These are phyloP conservation scores for Potorous gilbertii DNA, from an alignment of 2,797 vertebrate genomes.

Conservation along the genomic window DNA sequence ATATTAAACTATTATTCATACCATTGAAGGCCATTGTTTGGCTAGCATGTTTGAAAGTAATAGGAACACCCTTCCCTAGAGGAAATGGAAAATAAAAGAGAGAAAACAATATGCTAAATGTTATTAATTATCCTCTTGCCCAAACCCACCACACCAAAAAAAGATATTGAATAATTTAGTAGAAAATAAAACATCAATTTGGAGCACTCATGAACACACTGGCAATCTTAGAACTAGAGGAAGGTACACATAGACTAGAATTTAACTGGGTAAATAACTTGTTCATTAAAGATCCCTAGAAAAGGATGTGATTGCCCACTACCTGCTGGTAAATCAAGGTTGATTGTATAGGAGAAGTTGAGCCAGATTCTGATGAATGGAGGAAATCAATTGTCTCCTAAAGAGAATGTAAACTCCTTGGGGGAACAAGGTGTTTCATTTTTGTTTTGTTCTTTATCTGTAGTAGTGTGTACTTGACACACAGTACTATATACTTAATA, in stretches of 20 bases:
- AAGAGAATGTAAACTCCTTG: background rate
- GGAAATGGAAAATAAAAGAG: conserved; percentile 65
- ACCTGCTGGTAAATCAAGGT: background rate
- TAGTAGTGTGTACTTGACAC: background rate
- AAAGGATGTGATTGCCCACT: background rate
- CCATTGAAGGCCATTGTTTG: conserved; percentile 69
- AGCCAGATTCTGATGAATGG: background rate
- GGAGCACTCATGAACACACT: conserved; percentile 60
- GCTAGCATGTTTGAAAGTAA: conserved; percentile 66
- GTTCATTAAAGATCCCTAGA: background rate
- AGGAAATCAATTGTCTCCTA: background rate
- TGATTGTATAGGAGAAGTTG: background rate
- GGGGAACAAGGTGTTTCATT: background rate
- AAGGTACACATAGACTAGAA: conserved; percentile 47
- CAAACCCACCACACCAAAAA: conserved; percentile 51
- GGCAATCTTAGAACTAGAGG: conserved; percentile 31
- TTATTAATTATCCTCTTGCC: conserved; percentile 65
- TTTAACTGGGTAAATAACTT: conserved; percentile 36
- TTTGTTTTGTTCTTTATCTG: background rate
- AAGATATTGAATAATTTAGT: conserved; percentile 78
- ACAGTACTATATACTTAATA: background rate
- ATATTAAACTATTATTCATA: conserved; percentile 78
- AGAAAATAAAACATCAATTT: conserved; percentile 58
- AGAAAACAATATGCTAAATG: conserved; percentile 43
- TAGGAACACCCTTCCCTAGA: conserved; percentile 71